Conservation (phyloP, 2,113 vertebrate genomes). For the Melierax canorus region DNA sequence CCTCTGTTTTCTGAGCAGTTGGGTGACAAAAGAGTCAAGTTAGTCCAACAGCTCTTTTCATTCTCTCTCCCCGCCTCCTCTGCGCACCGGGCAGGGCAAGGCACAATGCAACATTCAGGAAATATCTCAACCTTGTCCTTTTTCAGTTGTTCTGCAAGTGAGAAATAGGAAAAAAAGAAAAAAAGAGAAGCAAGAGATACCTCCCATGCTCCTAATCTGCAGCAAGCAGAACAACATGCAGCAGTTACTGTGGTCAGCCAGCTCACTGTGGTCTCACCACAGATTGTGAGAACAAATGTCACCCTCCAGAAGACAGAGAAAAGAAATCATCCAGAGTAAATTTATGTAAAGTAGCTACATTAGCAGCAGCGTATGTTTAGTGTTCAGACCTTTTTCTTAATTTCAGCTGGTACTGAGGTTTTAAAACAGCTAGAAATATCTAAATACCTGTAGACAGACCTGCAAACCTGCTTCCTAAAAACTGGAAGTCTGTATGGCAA, state of each 20-base stretch:
- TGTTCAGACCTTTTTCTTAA: background rate
- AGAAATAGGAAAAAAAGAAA: background rate
- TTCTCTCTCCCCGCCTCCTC: background rate
- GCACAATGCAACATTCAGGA: background rate
- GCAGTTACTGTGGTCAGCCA: constrained; percentile 18
- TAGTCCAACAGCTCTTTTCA: background rate
- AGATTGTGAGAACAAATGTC: background rate
- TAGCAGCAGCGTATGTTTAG: background rate
- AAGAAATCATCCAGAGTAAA: background rate
- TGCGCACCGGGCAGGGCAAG: background rate
- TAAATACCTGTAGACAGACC: background rate
- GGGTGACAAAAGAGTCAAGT: background rate
- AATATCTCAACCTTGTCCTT: background rate
- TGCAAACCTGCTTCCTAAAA: background rate
- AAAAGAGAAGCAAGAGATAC: background rate
- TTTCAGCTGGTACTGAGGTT: background rate
- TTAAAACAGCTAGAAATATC: background rate
- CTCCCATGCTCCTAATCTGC: background rate
- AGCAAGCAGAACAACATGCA: background rate
- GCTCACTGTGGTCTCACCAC: constrained; percentile 21
- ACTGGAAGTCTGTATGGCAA: background rate
- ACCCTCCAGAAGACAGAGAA: background rate
- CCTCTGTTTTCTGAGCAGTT: background rate
- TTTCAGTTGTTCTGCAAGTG: background rate
- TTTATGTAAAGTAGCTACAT: background rate